Conservation (phyloP, 2,888 invertebrate genomes). For the Cryptocephalus moraei region DNA sequence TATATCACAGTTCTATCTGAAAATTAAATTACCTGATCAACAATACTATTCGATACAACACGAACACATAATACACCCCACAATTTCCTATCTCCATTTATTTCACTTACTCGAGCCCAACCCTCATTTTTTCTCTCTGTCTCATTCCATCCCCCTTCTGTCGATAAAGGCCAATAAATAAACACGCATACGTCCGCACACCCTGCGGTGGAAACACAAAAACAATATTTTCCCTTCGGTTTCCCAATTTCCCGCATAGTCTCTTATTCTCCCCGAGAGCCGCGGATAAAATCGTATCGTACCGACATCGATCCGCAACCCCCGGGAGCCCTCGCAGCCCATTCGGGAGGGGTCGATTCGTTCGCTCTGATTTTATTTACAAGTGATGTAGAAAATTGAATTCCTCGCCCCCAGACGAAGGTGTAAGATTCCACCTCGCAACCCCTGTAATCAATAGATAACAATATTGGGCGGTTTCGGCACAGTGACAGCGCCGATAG, state of each 20-base stretch:
- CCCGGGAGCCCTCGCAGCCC: too few species aligned
- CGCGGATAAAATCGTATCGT: not conserved
- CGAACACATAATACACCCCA: too few species aligned
- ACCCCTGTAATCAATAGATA: slow-evolving; percentile 8
- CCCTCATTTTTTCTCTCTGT: not conserved
- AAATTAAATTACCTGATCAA: too few species aligned
- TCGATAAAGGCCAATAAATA: not conserved
- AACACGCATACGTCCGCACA: too few species aligned
- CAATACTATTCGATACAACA: too few species aligned
- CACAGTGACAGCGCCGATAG: too few species aligned
- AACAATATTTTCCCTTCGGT: not conserved
- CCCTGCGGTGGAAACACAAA: not conserved
- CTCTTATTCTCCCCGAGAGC: not conserved
- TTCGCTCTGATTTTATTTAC: slow-evolving; percentile 40
- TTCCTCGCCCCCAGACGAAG: slow-evolving; percentile 33
- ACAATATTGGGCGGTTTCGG: not conserved
- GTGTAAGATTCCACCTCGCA: slow-evolving; percentile 16
- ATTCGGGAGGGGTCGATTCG: not conserved
- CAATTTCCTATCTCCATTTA: too few species aligned
- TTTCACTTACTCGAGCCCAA: too few species aligned
- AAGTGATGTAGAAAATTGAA: slow-evolving; percentile 43
- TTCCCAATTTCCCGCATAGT: not conserved
- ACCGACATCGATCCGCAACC: not conserved
- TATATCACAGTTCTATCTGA: too few species aligned
- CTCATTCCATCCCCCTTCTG: not conserved